Evolutionary conservation across 2,113 vertebrate genomes (phyloP).

Genomic region (Ceratotherium simum): DNA sequence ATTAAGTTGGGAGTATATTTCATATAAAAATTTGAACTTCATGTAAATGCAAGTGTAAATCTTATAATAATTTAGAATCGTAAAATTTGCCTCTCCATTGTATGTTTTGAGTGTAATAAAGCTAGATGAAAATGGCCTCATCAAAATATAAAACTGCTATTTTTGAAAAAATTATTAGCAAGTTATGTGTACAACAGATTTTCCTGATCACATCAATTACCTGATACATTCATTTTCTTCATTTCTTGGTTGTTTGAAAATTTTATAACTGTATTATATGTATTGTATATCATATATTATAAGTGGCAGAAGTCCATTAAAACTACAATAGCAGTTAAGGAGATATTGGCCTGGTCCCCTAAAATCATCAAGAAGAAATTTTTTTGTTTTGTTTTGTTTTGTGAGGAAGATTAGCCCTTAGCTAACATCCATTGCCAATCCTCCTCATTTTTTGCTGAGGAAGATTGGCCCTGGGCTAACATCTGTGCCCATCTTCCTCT

Average conservation of each 20-base stretch:
- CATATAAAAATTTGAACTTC: background rate
- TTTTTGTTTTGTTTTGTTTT: no score
- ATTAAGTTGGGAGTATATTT: background rate
- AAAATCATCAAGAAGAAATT: background rate
- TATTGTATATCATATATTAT: background rate
- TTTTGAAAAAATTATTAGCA: background rate
- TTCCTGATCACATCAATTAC: background rate
- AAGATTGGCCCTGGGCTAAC: no score
- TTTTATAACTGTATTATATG: background rate
- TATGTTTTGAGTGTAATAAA: conserved; percentile 3
- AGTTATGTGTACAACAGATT: background rate
- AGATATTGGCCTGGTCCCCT: background rate
- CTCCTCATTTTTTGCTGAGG: no score
- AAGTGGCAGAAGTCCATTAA: background rate
- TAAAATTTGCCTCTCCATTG: background rate
- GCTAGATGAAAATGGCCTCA: background rate
- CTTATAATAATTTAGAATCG: background rate
- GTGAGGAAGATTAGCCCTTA: no score
- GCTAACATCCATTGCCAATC: no score
- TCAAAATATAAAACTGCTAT: background rate
- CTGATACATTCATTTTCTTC: background rate
- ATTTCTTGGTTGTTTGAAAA: background rate
- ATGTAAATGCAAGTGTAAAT: background rate
- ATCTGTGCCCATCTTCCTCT: no score
- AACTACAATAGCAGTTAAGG: background rate